Evolutionary conservation across 2,797 vertebrate genomes (phyloP).

Genomic region (Columba guinea): DNA sequence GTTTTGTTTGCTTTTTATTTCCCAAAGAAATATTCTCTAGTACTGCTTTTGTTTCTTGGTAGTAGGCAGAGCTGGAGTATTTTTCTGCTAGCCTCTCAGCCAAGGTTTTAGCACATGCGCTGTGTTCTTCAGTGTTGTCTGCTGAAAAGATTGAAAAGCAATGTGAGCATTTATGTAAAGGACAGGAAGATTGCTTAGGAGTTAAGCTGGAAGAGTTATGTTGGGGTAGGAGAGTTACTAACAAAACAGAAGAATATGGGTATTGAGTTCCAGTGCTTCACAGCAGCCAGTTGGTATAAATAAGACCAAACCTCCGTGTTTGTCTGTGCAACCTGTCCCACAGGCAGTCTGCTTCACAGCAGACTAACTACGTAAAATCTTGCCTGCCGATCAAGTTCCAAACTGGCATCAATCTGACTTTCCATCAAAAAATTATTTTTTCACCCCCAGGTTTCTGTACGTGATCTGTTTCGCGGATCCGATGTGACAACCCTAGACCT

Average conservation of each 20-base stretch:
- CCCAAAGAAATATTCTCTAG: slow-evolving; percentile 76
- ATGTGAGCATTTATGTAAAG: rapidly evolving
- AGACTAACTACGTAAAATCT: neutral
- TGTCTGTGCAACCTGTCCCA: neutral
- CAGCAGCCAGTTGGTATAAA: neutral
- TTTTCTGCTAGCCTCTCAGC: slow-evolving; percentile 82
- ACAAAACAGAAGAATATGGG: rapidly evolving
- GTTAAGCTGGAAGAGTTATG: neutral
- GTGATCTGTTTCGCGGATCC: neutral
- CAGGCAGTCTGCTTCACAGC: neutral
- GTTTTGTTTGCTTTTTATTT: slow-evolving; percentile 54
- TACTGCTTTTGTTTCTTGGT: slow-evolving; percentile 74
- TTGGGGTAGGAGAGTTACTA: neutral
- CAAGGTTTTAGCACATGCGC: slow-evolving; percentile 65
- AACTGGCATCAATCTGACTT: neutral
- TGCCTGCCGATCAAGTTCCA: neutral
- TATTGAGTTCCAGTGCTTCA: neutral
- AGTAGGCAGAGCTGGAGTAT: slow-evolving; percentile 80
- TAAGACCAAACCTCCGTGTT: neutral
- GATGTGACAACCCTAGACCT: neutral
- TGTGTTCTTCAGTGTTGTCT: neutral
- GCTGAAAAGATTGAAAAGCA: slow-evolving; percentile 11
- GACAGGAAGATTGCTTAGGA: neutral
- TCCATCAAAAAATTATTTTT: neutral
- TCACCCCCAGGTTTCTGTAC: neutral